These are phyloP conservation scores for Dipodomys ordii DNA, from an alignment of 2,113 vertebrate genomes.

Conservation along the genomic window DNA sequence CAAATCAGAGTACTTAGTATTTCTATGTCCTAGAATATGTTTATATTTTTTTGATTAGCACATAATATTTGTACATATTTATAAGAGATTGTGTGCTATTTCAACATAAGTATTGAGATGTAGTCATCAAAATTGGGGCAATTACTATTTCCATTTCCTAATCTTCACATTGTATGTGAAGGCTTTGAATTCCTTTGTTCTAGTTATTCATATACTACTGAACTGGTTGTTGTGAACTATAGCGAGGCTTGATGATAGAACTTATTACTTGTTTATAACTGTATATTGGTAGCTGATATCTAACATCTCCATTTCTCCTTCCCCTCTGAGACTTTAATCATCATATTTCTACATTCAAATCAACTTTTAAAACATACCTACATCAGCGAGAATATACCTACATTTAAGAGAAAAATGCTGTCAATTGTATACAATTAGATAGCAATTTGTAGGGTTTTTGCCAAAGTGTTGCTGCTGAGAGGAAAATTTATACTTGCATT, in stretches of 20 bases:
- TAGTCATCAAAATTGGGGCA: not conserved
- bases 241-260: not conserved
- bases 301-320: not conserved
- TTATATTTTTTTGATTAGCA: not conserved
- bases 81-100: not conserved
- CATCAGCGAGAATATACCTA: not conserved
- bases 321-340: too few species aligned
- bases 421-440: not conserved
- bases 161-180: not conserved
- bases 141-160: not conserved
- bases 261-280: not conserved
- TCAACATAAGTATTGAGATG: not conserved
- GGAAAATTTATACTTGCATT: not conserved
- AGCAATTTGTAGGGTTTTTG: not conserved
- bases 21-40: not conserved
- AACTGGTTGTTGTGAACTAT: not conserved
- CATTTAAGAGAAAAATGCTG: not conserved
- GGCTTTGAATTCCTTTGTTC: not conserved
- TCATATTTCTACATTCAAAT: not conserved
- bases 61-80: not conserved
- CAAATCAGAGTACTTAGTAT: not conserved
- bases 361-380: not conserved
- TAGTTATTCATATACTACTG: not conserved
- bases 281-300: not conserved
- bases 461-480: not conserved